Evolutionary conservation across 1,140 invertebrate species (phyloP).

Genomic region (Oedothorax gibbosus): DNA sequence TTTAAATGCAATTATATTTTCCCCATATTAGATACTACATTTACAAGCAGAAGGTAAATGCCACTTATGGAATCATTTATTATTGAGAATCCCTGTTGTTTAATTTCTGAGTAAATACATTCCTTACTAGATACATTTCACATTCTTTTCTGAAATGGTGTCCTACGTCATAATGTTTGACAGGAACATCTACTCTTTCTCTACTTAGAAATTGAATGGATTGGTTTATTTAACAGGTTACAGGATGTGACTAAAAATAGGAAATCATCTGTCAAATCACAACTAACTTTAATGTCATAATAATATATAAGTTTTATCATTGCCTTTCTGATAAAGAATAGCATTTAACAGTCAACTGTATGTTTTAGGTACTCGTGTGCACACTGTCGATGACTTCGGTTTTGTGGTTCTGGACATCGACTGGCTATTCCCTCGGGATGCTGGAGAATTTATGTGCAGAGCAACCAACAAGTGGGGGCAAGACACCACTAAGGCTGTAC

Average conservation of each 20-base stretch:
- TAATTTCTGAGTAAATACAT: too few relatives aligned
- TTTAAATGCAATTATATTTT: too few relatives aligned
- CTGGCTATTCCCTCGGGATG: conserved; percentile 85
- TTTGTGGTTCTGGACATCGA: conserved; percentile 89
- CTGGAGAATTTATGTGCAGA: conserved; percentile 86
- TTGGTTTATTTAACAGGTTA: not conserved
- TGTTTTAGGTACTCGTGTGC: conserved; percentile 80
- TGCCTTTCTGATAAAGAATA: not conserved
- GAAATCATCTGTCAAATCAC: not conserved
- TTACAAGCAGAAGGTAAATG: too few relatives aligned
- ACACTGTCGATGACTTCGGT: conserved; percentile 93
- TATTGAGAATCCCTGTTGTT: too few relatives aligned
- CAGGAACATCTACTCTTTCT: too few relatives aligned
- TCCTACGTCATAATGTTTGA: too few relatives aligned
- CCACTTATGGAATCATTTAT: too few relatives aligned
- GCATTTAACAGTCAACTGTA: not conserved
- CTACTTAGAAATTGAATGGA: not conserved
- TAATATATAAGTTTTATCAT: not conserved
- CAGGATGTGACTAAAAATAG: not conserved
- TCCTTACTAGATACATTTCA: too few relatives aligned
- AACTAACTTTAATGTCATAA: not conserved
- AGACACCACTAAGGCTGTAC: conserved; percentile 83
- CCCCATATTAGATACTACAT: too few relatives aligned
- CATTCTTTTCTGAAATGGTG: too few relatives aligned
- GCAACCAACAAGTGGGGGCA: conserved; percentile 88